Conservation (phyloP, 2,888 invertebrate genomes). For the Dysmachus trigonus region DNA sequence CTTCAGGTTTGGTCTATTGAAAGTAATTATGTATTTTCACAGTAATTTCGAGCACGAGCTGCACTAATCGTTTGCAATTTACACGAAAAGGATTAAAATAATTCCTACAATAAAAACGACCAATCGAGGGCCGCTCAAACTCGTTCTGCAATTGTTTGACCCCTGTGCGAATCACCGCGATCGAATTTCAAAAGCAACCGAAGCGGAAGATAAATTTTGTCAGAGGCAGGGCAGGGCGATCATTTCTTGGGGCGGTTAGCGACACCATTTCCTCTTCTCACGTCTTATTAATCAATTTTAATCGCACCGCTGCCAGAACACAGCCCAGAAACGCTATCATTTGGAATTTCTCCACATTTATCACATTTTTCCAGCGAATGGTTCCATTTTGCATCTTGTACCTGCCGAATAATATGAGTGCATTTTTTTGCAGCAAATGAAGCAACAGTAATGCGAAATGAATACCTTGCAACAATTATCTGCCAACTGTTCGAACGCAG, state of each 20-base stretch:
- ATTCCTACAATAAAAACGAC: background rate
- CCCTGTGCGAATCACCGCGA: background rate
- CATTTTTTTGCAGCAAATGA: background rate
- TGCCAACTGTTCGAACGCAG: background rate
- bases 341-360: constrained; percentile 37
- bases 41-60: background rate
- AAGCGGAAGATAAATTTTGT: constrained; percentile 37
- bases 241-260: constrained; percentile 37
- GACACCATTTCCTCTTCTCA: constrained; percentile 35
- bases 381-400: constrained; percentile 27
- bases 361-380: constrained; percentile 35
- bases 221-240: background rate
- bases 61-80: background rate
- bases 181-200: constrained; percentile 28
- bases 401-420: constrained; percentile 14
- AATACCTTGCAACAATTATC: constrained; percentile 28
- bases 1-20: no score
- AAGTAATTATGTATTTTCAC: no score
- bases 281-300: constrained; percentile 38
- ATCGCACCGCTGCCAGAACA: constrained; percentile 18
- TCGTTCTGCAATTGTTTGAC: constrained; percentile 11
- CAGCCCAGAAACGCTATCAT: background rate
- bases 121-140: background rate
- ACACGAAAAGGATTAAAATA: background rate
- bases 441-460: constrained; percentile 31